phyloP scores from a whole-genome alignment of 2,797 vertebrate species.

The Petrocephalus sullivani region DNA sequence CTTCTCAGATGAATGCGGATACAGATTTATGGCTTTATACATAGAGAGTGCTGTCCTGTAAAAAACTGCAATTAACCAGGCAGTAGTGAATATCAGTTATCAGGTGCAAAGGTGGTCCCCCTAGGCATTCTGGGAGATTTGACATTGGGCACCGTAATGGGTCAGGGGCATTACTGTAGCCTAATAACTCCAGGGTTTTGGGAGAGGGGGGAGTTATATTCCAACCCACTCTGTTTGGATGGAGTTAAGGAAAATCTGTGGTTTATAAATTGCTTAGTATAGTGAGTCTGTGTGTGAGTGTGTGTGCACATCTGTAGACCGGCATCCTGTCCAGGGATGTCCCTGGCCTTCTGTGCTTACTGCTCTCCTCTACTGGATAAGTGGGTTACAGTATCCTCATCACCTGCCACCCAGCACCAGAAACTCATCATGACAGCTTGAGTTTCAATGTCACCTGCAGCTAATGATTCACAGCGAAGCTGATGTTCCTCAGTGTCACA shows the following conservation, averaged over 20 bases:
- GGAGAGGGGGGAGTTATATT: not conserved
- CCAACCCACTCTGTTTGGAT: not conserved
- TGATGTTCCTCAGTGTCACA: not conserved
- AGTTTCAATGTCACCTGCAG: not conserved
- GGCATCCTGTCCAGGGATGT: not conserved
- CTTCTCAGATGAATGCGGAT: not conserved
- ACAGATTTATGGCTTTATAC: not conserved
- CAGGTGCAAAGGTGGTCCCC: not conserved
- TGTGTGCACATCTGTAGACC: not conserved
- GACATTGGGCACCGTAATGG: not conserved
- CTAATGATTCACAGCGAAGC: not conserved
- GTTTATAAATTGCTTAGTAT: not conserved
- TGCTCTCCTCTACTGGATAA: not conserved
- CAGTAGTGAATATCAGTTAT: not conserved
- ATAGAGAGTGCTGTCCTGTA: not conserved
- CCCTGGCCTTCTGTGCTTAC: not conserved
- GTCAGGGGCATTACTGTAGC: not conserved
- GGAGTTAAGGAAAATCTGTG: not conserved
- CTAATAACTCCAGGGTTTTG: not conserved
- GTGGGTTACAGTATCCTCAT: not conserved
- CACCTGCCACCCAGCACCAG: not conserved
- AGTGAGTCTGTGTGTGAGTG: not conserved
- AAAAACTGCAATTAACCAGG: not conserved
- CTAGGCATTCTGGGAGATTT: not conserved
- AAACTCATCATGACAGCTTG: not conserved